phyloP scores from a whole-genome alignment of 2,113 vertebrate species.

The Cyanocitta stelleri region DNA sequence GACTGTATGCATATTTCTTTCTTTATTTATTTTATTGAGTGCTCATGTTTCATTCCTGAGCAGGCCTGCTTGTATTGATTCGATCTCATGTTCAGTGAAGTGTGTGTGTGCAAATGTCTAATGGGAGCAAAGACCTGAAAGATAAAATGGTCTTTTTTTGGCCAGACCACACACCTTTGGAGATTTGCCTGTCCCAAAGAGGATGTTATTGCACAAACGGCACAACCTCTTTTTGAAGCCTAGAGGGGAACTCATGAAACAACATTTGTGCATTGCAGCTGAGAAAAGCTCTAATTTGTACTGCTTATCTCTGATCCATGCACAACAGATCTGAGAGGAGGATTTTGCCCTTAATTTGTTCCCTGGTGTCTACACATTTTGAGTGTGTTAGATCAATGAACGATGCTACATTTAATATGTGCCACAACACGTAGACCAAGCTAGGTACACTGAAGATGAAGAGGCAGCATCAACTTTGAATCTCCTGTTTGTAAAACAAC shows the following conservation, averaged over 20 bases:
- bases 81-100: conserved; percentile 24
- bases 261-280: conserved; percentile 17
- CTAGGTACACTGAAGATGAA: conserved; percentile 45
- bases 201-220: conserved; percentile 15
- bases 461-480: conserved; percentile 48
- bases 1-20: not conserved
- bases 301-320: conserved; percentile 46
- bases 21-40: conserved; percentile 33
- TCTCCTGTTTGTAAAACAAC: conserved; percentile 20
- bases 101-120: conserved; percentile 20
- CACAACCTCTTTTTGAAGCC: conserved; percentile 28
- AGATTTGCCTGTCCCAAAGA: conserved; percentile 10
- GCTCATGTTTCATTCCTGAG: conserved; percentile 21
- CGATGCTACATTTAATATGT: not conserved
- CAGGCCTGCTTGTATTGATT: conserved; percentile 35
- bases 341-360: conserved; percentile 62
- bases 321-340: conserved; percentile 41
- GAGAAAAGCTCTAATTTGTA: conserved; percentile 46
- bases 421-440: not conserved
- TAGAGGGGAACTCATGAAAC: conserved; percentile 13
- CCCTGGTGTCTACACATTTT: conserved; percentile 49
- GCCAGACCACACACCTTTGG: conserved; percentile 4
- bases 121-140: conserved; percentile 2
- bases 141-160: conserved; percentile 23
- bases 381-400: conserved; percentile 52